Evolutionary conservation across 1,140 invertebrate genomes (phyloP).

Genomic region (Lethrus apterus): DNA sequence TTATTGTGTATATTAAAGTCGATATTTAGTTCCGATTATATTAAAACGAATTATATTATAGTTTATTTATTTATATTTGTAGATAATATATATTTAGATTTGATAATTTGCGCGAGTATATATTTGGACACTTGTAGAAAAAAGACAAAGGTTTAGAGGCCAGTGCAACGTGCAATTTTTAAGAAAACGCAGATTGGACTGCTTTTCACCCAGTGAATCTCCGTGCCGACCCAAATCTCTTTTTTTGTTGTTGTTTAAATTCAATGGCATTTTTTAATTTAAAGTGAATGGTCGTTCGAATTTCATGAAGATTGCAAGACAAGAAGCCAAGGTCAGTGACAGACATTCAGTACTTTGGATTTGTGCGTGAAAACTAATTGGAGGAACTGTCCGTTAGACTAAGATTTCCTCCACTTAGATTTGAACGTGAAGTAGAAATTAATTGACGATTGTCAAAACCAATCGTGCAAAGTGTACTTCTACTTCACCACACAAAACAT

Average conservation of each 20-base stretch:
- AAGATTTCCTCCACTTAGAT: conserved; percentile 8
- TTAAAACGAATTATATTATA: conserved; percentile 30
- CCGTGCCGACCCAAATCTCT: not conserved
- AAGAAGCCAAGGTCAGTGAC: conserved; percentile 26
- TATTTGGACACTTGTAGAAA: conserved; percentile 27
- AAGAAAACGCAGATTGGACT: conserved; percentile 3
- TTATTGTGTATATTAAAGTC: conserved; percentile 36
- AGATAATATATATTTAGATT: conserved; percentile 29
- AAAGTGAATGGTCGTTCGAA: conserved; percentile 1
- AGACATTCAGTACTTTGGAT: conserved; percentile 18
- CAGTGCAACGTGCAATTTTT: conserved; percentile 39
- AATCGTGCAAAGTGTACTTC: not conserved
- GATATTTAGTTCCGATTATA: conserved; percentile 31
- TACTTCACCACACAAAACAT: conserved; percentile 1
- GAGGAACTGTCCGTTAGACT: conserved; percentile 1
- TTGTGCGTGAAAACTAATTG: conserved; percentile 6
- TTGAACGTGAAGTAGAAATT: conserved; percentile 5
- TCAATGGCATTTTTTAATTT: conserved; percentile 3
- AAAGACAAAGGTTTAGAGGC: conserved; percentile 28
- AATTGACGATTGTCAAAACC: not conserved
- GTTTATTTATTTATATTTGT: conserved; percentile 41
- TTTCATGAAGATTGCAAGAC: not conserved
- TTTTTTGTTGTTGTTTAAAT: not conserved
- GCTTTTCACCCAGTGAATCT: conserved; percentile 4
- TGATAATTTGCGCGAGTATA: conserved; percentile 26